Conservation (phyloP, 53 echinoderm and acorn worm species). For the Glandiceps talaboti region DNA sequence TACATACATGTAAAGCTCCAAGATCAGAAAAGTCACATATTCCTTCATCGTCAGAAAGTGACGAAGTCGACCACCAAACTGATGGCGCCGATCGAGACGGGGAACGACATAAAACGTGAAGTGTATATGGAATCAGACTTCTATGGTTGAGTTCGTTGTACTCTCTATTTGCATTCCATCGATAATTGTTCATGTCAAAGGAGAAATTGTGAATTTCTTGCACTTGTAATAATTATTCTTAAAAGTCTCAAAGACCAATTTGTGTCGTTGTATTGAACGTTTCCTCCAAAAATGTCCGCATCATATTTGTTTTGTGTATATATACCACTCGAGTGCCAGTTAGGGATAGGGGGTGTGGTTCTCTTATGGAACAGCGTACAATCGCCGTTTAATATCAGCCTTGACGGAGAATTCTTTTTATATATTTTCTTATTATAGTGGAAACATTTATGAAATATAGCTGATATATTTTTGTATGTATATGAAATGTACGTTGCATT, state of each 20-base stretch:
- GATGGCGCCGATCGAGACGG: not conserved
- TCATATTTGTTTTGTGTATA: too few relatives aligned
- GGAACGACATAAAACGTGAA: not conserved
- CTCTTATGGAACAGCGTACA: too few relatives aligned
- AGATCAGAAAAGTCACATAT: constrained; percentile 31
- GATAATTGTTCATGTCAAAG: not conserved
- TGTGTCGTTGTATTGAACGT: not conserved
- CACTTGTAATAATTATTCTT: not conserved
- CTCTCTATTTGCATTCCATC: not conserved
- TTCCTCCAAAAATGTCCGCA: too few relatives aligned
- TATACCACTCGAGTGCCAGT: too few relatives aligned
- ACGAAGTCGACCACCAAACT: too few relatives aligned
- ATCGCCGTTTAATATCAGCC: too few relatives aligned
- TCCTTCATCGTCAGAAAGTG: too few relatives aligned
- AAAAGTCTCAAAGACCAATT: not conserved
- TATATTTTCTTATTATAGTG: not conserved
- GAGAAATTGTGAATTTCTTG: not conserved
- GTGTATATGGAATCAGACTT: too few relatives aligned
- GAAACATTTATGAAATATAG: not conserved
- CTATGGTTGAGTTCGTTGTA: not conserved
- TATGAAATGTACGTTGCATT: not conserved
- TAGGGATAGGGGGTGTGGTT: too few relatives aligned
- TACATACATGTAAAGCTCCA: constrained; percentile 77
- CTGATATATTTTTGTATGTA: not conserved
- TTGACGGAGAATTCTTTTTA: not conserved